phyloP scores from a whole-genome alignment of 2,888 invertebrate genomes.

The Eupithecia subfuscata region DNA sequence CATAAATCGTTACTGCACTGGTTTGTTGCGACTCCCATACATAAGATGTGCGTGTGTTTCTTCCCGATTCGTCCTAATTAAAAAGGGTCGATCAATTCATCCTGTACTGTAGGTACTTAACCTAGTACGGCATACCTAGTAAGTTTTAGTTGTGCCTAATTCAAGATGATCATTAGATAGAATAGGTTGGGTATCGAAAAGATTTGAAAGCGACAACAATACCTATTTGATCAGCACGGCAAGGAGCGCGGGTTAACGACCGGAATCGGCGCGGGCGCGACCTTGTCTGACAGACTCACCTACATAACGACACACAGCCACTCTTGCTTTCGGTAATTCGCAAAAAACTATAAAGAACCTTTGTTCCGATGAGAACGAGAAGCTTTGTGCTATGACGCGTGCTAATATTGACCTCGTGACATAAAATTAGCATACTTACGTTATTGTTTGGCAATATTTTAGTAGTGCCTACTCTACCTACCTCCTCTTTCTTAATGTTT shows the following conservation, averaged over 20 bases:
- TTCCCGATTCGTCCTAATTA: background rate
- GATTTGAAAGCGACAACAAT: slow-evolving; percentile 59
- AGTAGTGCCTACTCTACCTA: background rate
- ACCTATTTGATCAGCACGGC: slow-evolving; percentile 49
- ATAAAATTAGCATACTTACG: slow-evolving; percentile 20
- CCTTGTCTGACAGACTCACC: slow-evolving; percentile 81
- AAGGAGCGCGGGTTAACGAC: slow-evolving; percentile 74
- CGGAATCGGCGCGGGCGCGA: slow-evolving; percentile 82
- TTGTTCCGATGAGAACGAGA: slow-evolving; percentile 34
- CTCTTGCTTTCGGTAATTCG: slow-evolving; percentile 82
- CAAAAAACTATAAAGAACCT: slow-evolving; percentile 67
- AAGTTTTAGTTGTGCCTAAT: background rate
- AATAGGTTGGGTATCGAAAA: slow-evolving; percentile 8
- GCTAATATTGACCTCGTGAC: slow-evolving; percentile 33
- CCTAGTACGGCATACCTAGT: background rate
- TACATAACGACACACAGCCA: slow-evolving; percentile 78
- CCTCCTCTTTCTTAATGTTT: background rate
- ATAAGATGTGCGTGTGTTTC: background rate
- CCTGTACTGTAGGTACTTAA: background rate
- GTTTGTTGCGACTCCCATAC: no score
- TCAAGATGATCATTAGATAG: background rate
- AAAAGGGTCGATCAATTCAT: background rate
- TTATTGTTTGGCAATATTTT: slow-evolving; percentile 22
- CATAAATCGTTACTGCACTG: no score
- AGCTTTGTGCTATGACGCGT: slow-evolving; percentile 33